Conservation (phyloP, 2,797 vertebrate species). For the Botia kubotai region DNA sequence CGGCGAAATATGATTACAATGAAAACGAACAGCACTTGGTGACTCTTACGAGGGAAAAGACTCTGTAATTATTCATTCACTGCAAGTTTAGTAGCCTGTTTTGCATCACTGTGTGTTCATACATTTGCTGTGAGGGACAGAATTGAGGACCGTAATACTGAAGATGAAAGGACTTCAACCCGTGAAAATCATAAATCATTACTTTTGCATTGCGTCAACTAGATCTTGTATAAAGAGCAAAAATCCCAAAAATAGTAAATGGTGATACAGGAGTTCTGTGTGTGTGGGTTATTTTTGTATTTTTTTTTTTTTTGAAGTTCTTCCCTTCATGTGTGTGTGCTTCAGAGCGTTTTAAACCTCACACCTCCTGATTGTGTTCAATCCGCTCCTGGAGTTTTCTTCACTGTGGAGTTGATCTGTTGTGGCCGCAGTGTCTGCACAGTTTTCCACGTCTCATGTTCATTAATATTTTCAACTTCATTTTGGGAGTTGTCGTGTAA, state of each 20-base stretch:
- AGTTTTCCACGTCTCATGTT: constrained; percentile 47
- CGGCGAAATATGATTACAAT: constrained; percentile 12
- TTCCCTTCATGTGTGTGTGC: constrained; percentile 51
- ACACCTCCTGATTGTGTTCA: constrained; percentile 32
- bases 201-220: constrained; percentile 58
- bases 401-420: constrained; percentile 44
- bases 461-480: constrained; percentile 46
- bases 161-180: constrained; percentile 60
- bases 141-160: constrained; percentile 54
- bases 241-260: constrained; percentile 61
- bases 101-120: constrained; percentile 67
- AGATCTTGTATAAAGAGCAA: constrained; percentile 62
- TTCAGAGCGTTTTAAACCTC: constrained; percentile 59
- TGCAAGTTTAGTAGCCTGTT: constrained; percentile 60
- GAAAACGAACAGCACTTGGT: constrained; percentile 60
- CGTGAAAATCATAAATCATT: constrained; percentile 55
- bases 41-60: constrained; percentile 62
- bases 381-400: constrained; percentile 51
- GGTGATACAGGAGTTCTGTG: constrained; percentile 62
- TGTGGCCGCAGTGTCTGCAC: constrained; percentile 31
- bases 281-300: constrained; percentile 67
- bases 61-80: constrained; percentile 69
- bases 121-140: constrained; percentile 54
- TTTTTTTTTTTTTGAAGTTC: constrained; percentile 41
- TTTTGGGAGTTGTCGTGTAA: constrained; percentile 46